Evolutionary conservation across 2,113 vertebrate species (phyloP).

Genomic region (Polyodon spathula): DNA sequence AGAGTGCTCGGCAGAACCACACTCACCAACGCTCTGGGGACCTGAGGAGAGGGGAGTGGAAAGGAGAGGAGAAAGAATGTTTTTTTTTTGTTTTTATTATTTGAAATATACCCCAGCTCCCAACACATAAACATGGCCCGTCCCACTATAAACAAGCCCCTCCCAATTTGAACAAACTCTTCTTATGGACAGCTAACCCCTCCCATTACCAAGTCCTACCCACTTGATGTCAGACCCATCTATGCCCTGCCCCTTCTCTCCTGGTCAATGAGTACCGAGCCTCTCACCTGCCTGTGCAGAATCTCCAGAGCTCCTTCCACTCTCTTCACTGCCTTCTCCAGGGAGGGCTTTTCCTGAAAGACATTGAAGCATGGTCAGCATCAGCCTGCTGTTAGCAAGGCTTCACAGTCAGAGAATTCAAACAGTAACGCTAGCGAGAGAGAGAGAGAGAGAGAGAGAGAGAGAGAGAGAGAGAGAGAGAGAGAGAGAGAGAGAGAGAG

Average conservation of each 20-base stretch:
- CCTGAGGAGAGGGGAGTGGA: slow-evolving; percentile 37
- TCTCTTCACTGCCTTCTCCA: slow-evolving; percentile 29
- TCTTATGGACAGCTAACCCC: too few relatives aligned
- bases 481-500: too few relatives aligned
- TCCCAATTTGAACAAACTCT: too few relatives aligned
- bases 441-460: background rate
- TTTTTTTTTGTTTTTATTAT: too few relatives aligned
- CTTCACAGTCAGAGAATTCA: background rate
- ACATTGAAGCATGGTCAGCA: slow-evolving; percentile 8
- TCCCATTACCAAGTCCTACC: too few relatives aligned
- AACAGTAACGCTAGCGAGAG: background rate
- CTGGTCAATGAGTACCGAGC: too few relatives aligned
- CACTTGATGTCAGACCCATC: too few relatives aligned
- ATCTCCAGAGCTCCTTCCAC: slow-evolving; percentile 38
- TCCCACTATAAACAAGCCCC: too few relatives aligned
- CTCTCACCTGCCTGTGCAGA: slow-evolving; percentile 40
- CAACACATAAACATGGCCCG: background rate
- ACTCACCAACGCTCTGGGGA: slow-evolving; percentile 43
- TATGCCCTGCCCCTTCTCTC: too few relatives aligned
- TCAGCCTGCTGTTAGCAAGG: too few relatives aligned
- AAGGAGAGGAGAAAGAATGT: too few relatives aligned
- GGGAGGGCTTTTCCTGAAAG: slow-evolving; percentile 30
- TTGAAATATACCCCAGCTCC: background rate
- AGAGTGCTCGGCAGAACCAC: slow-evolving; percentile 44
- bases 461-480: too few relatives aligned